Conservation (phyloP, 2,113 vertebrate species). For the Marmota monax region DNA sequence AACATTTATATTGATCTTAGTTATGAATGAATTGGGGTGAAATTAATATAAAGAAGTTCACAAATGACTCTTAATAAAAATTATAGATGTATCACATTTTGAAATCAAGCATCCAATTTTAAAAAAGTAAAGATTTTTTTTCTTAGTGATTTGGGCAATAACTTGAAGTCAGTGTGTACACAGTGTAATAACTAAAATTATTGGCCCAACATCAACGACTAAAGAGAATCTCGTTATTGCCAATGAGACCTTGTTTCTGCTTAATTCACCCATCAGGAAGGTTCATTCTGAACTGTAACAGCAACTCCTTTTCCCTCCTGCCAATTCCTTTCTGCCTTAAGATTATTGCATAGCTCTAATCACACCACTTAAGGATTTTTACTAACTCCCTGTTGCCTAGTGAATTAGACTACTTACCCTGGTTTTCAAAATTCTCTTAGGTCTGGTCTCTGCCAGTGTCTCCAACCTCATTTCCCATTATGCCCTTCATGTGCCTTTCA, state of each 20-base stretch:
- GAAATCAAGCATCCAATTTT: conserved; percentile 31
- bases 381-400: background rate
- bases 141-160: background rate
- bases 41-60: conserved; percentile 28
- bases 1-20: conserved; percentile 6
- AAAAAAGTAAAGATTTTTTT: background rate
- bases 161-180: background rate
- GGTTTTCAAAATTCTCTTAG: background rate
- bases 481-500: background rate
- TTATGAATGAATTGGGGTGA: conserved; percentile 27
- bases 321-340: background rate
- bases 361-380: background rate
- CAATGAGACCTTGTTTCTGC: background rate
- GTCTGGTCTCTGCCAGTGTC: background rate
- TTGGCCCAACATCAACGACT: background rate
- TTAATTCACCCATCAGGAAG: background rate
- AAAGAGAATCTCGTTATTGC: background rate
- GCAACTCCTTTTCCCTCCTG: background rate
- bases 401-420: background rate
- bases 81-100: conserved; percentile 42
- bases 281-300: background rate
- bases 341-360: background rate
- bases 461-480: background rate
- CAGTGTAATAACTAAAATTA: background rate
- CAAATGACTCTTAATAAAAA: conserved; percentile 41